Conservation (phyloP, 2,797 vertebrate species). For the Tenualosa ilisha region DNA sequence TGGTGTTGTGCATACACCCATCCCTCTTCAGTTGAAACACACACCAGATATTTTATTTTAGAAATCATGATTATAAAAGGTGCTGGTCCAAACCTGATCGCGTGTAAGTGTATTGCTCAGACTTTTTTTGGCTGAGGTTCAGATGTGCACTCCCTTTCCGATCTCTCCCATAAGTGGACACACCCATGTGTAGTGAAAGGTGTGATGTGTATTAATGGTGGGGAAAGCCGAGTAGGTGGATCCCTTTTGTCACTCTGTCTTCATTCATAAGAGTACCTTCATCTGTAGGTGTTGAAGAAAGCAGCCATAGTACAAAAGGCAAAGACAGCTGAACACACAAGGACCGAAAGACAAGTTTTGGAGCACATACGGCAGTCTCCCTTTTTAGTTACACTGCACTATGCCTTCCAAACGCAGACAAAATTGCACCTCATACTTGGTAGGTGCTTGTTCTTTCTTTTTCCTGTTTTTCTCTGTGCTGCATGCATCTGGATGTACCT, state of each 20-base stretch:
- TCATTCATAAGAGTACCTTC: neutral
- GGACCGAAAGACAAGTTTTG: conserved; percentile 88
- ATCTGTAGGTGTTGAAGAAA: conserved; percentile 85
- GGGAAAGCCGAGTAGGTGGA: neutral
- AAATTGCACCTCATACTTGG: conserved; percentile 93
- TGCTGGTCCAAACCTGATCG: neutral
- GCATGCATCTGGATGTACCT: neutral
- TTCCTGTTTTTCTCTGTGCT: neutral
- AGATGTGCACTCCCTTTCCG: neutral
- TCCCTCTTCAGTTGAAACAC: neutral
- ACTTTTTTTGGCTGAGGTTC: neutral
- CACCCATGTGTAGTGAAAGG: neutral
- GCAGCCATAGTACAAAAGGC: conserved; percentile 90
- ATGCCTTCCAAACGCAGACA: conserved; percentile 92
- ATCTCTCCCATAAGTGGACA: neutral
- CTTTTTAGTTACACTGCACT: conserved; percentile 92
- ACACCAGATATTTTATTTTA: neutral
- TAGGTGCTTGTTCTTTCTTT: conserved; percentile 58
- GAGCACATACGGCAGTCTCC: conserved; percentile 92
- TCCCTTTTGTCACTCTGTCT: neutral
- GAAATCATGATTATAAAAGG: neutral
- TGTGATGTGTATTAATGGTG: neutral
- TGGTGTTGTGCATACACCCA: neutral
- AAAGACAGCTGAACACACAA: conserved; percentile 90
- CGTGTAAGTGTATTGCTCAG: neutral